Evolutionary conservation across 2,888 invertebrate species (phyloP), one percentile per base, ranked within the genome.

Genomic region (Megastigmus dorsalis): DNA sequence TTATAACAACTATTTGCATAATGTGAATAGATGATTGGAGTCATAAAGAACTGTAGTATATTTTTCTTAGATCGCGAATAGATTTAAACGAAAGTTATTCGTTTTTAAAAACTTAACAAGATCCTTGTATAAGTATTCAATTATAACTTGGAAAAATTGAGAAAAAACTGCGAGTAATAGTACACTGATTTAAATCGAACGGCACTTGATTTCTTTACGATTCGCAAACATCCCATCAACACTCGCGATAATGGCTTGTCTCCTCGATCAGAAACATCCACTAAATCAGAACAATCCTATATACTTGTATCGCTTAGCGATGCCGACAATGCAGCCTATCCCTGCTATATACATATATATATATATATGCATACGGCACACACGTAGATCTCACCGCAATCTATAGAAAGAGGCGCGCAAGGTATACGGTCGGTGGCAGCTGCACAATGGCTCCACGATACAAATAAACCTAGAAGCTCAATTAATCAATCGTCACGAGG

Each of bases 381-480:
- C n/a, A n/a, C 41, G 41, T 41, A 20, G n/a, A 60, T 1, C 59
- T 62, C 57, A 65, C 74, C 74, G 65, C 74, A 65, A 43, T 36
- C 36, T 3, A 41, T 54, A 52, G n/a, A 2, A 23, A 72, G 69
- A 79, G 66, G 50, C 74, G 75, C 73, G 66, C 70, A 60, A 62
- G 70, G 48, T 30, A 41, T 20, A 43, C 60, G 30, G 33, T n/a
- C 59, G 43, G 30, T 81, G 80, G 79, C 76, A 54, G 62, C 77
- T 74, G 76, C 73, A 80, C 81, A 81, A 82, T 81, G 52, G 80
- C 36, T 7, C 66, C 70, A 45, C 78, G 80, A 79, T 80, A 81
- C 80, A 81, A 79, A 81, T 80, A 78, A 81, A 82, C 80, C 78
- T 79, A 77, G 81, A 80, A 79, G 77, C 77, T 80, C 83, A 81